Percentiles rank a stretch among this genome's conserved stretches.
phyloP scores from a whole-genome alignment of 2,888 invertebrate genomes.

The Listrodromus nycthemerus region DNA sequence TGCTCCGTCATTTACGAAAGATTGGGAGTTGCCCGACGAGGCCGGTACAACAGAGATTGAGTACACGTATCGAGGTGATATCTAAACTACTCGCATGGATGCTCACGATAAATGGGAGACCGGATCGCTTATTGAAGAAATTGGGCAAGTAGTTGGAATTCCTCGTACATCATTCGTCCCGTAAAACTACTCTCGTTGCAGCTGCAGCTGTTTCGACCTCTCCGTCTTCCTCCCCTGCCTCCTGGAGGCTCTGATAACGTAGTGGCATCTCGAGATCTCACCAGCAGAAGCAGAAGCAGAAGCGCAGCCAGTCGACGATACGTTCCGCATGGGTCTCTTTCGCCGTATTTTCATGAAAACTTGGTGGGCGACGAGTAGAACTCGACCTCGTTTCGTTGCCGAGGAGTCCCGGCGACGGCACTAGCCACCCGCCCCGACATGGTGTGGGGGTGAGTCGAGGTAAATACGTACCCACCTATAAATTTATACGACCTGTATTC shows the following conservation, averaged over 20 bases:
- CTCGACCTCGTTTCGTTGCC: slow-evolving; percentile 58
- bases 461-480: slow-evolving; percentile 62
- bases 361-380: slow-evolving; percentile 46
- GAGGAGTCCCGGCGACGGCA: slow-evolving; percentile 39
- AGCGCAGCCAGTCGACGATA: slow-evolving; percentile 31
- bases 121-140: slow-evolving; percentile 52
- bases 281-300: slow-evolving; percentile 26
- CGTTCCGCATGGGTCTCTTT: slow-evolving; percentile 36
- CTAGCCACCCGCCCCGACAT: slow-evolving; percentile 18
- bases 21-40: not conserved
- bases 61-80: not conserved
- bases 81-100: not conserved
- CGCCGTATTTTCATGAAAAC: slow-evolving; percentile 57
- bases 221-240: slow-evolving; percentile 19
- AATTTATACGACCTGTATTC: slow-evolving; percentile 67
- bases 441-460: slow-evolving; percentile 33
- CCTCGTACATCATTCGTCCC: slow-evolving; percentile 42
- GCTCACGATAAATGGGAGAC: slow-evolving; percentile 12
- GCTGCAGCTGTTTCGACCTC: slow-evolving; percentile 36
- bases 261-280: slow-evolving; percentile 44
- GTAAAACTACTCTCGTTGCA: slow-evolving; percentile 11
- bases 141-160: slow-evolving; percentile 44
- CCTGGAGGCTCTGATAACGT: slow-evolving; percentile 13
- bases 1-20: slow-evolving; percentile 2
- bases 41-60: not conserved